Percentiles rank a stretch among this genome's conserved stretches.
Evolutionary conservation across 1,140 invertebrate species (phyloP).

Genomic region (Pseudobourletiella spinata): DNA sequence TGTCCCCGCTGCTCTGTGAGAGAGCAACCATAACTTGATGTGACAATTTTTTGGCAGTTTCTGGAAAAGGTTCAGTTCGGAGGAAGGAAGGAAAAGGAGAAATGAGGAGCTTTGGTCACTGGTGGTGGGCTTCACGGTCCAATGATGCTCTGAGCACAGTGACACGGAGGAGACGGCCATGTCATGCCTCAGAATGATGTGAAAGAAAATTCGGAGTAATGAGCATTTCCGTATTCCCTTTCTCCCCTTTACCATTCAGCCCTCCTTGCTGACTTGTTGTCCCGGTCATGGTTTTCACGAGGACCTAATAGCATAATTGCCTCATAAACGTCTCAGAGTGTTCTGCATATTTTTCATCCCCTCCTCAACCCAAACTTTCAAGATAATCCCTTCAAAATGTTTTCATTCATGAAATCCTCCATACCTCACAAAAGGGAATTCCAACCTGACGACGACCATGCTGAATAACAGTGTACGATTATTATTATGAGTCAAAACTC

Average conservation of each 20-base stretch:
- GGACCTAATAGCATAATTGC: slow-evolving; percentile 15
- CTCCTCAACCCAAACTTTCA: not conserved
- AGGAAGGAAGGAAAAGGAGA: not conserved
- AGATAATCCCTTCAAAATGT: too few relatives aligned
- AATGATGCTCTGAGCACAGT: not conserved
- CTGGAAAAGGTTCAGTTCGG: too few relatives aligned
- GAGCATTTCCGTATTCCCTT: slow-evolving; percentile 19
- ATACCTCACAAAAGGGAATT: too few relatives aligned
- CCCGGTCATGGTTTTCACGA: slow-evolving; percentile 1
- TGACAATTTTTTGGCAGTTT: too few relatives aligned
- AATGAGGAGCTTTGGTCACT: not conserved
- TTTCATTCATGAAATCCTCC: too few relatives aligned
- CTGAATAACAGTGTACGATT: too few relatives aligned
- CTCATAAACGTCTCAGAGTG: slow-evolving; percentile 9
- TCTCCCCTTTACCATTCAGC: not conserved
- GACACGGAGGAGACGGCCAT: not conserved
- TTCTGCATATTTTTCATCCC: not conserved
- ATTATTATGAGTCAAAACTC: too few relatives aligned
- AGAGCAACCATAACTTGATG: too few relatives aligned
- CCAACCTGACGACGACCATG: not conserved
- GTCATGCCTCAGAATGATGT: slow-evolving; percentile 17
- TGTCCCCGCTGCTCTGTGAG: too few relatives aligned
- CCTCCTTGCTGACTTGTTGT: not conserved
- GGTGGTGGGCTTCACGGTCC: not conserved
- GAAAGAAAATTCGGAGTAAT: slow-evolving; percentile 23